Percentiles rank a stretch among this genome's conserved stretches.
These are phyloP conservation scores for Carassius gibelio DNA, from an alignment of 2,113 vertebrate species.

Conservation along the genomic window DNA sequence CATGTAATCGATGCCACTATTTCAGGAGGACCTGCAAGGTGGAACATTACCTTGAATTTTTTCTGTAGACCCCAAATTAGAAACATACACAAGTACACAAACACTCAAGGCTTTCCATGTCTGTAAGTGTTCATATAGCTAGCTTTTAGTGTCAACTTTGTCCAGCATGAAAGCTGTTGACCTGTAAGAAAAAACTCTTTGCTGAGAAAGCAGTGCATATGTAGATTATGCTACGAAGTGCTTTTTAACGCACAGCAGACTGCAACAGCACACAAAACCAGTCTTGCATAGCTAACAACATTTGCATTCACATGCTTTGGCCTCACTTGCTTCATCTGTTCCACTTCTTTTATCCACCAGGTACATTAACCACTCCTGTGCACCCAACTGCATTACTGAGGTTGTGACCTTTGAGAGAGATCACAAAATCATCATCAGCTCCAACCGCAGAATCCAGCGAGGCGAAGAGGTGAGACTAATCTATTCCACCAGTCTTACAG, in stretches of 20 bases:
- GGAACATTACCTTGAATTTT: conserved; percentile 28
- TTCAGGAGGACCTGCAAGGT: conserved; percentile 95
- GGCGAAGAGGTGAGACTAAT: conserved; percentile 87
- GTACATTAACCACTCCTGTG: conserved; percentile 98
- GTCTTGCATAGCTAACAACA: neutral
- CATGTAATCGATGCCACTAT: conserved; percentile 96
- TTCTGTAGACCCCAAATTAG: neutral
- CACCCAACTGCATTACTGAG: conserved; percentile 96
- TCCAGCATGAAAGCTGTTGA: too few species aligned
- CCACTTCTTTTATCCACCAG: conserved; percentile 65
- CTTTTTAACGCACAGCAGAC: neutral
- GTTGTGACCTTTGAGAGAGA: conserved; percentile 94
- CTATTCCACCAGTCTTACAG: neutral
- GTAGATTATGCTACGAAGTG: neutral
- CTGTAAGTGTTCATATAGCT: neutral
- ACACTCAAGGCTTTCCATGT: neutral
- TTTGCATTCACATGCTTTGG: neutral
- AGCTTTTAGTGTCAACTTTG: neutral
- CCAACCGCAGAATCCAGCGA: conserved; percentile 92
- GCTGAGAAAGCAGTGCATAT: neutral
- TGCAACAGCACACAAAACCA: neutral
- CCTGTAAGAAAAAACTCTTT: too few species aligned
- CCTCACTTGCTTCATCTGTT: too few species aligned
- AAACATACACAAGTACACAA: neutral
- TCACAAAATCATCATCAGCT: conserved; percentile 98